phyloP scores from a whole-genome alignment of 2,888 invertebrate species.

The Polyploca ridens region DNA sequence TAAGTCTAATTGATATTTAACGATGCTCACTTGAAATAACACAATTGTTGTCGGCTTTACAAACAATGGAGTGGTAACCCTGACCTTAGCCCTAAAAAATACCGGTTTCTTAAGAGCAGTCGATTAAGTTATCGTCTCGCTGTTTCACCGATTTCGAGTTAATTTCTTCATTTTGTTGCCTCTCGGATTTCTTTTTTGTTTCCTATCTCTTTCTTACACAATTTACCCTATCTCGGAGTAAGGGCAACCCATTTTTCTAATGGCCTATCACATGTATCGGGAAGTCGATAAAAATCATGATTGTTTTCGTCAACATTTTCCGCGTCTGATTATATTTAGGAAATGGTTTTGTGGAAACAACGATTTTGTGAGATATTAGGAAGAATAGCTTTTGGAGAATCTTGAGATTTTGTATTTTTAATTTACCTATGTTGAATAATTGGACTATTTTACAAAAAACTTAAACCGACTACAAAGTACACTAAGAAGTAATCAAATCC shows the following conservation, averaged over 20 bases:
- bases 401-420: not conserved
- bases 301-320: constrained; percentile 23
- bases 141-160: constrained; percentile 76
- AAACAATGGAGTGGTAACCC: constrained; percentile 41
- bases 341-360: not conserved
- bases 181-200: constrained; percentile 49
- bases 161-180: constrained; percentile 79
- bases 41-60: constrained; percentile 45
- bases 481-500: too few relatives aligned
- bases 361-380: not conserved
- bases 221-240: constrained; percentile 46
- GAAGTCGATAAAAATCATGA: constrained; percentile 39
- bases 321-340: not conserved
- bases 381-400: not conserved
- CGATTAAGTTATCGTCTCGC: constrained; percentile 76
- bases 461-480: too few relatives aligned
- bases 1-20: constrained; percentile 30
- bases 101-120: constrained; percentile 60
- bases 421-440: too few relatives aligned
- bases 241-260: constrained; percentile 75
- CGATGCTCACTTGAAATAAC: constrained; percentile 52
- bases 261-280: constrained; percentile 49
- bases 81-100: constrained; percentile 55
- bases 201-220: constrained; percentile 18
- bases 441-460: too few relatives aligned